Conservation (phyloP, 2,888 invertebrate genomes). For the Entomobrya proxima region DNA sequence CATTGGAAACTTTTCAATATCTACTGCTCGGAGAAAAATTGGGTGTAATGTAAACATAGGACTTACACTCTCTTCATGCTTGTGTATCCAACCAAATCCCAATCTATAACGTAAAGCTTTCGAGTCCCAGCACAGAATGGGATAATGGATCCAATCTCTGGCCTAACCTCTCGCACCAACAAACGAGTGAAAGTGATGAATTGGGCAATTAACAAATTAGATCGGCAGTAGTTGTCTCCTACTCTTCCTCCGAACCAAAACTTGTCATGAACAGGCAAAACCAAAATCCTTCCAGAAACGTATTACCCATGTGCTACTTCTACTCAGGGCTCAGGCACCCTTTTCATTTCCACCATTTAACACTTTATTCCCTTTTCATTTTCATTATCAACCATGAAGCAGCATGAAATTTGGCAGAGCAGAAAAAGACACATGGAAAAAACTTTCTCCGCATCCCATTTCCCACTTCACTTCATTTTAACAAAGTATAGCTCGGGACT, state of each 20-base stretch:
- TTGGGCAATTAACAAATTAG: conserved; percentile 67
- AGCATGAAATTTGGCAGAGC: conserved; percentile 30
- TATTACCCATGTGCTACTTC: background rate
- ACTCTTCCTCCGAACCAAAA: conserved; percentile 41
- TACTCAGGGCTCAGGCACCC: background rate
- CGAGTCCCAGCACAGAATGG: conserved; percentile 1
- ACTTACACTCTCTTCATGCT: background rate
- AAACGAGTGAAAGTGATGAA: conserved; percentile 64
- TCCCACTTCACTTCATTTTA: background rate
- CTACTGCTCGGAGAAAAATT: background rate
- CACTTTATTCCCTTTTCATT: conserved; percentile 10
- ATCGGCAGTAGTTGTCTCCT: conserved; percentile 54
- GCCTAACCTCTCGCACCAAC: conserved; percentile 52
- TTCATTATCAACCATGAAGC: background rate
- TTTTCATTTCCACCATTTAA: conserved; percentile 39
- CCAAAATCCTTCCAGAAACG: conserved; percentile 38
- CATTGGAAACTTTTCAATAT: conserved; percentile 18
- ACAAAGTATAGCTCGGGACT: background rate
- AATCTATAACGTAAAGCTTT: background rate
- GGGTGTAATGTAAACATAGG: background rate
- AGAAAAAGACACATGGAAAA: background rate
- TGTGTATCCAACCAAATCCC: conserved; percentile 8
- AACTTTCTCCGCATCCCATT: background rate
- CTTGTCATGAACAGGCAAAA: conserved; percentile 52
- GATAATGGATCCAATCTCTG: conserved; percentile 45